Base-by-base conservation (phyloP, 2,888 invertebrate genomes). In the Drosophila multiciliata region DNA sequence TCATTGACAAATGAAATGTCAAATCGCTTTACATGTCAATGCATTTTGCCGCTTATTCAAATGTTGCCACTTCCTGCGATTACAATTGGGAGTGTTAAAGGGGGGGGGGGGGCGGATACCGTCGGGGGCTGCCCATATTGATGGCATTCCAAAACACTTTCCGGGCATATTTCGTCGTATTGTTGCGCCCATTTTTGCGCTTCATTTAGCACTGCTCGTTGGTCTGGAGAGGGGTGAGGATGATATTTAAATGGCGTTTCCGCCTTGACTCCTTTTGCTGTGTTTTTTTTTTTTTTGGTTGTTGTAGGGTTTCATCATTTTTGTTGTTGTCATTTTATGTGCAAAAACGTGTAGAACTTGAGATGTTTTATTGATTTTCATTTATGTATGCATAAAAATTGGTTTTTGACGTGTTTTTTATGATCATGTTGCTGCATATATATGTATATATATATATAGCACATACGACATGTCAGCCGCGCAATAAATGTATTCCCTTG, bases 21-120 rank as follows among this genome's bases (percentile, higher is more conserved):
- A 89, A 85, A 84, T 82, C 80, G 80, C 60, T 85, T 85, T 74
- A 82, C 85, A 89, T 87, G 89, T 89, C 89, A 85, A 73, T 87
- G 85, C 68, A 87, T 84, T 82, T 75, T 53, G 66, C 62, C 80
- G 62, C 26, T 60, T 53, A 66, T 66, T 71, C 64, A 67, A 82
- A 71, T 69, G 80, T 73, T 77, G 70, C 65, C 83, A 72, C 67
- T 60, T 57, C 38, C 63, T 58, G 33, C 23, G 38, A 9, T n/a
- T 42, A n/a, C 29, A 55, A 17, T 55, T 40, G 61, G 49, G 26
- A 3, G 38, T n/a, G 9, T 6, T 20, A 15, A 8, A 1, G 32
- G n/a, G 35, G 12, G 17, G 49, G 38, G n/a, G n/a, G n/a, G 17
- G 11, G 59, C 9, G 26, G 32, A n/a, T 40, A 68, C 53, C 53